These are phyloP conservation scores for Phocides pigmalion DNA, from an alignment of 1,140 invertebrate genomes.

Conservation along the genomic window DNA sequence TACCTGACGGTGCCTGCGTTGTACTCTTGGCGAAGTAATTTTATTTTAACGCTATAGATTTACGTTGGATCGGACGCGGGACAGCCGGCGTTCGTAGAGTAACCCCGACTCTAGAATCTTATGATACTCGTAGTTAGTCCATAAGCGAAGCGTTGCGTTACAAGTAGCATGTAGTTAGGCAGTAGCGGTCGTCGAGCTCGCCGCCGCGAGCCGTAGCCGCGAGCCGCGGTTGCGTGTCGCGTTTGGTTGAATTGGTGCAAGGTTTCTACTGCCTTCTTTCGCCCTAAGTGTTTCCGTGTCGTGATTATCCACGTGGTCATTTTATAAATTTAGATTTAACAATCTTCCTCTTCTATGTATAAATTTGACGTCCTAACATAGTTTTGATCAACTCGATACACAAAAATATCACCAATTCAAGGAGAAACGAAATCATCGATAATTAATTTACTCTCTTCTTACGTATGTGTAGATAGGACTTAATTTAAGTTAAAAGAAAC, in stretches of 20 bases:
- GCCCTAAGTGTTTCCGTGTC: slow-evolving; percentile 5
- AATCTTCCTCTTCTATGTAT: slow-evolving; percentile 8
- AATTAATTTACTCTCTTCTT: slow-evolving; percentile 13
- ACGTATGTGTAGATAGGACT: slow-evolving; percentile 8
- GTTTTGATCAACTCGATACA: not conserved
- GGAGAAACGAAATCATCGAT: not conserved
- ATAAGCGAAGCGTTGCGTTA: slow-evolving; percentile 34
- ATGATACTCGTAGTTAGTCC: slow-evolving; percentile 31
- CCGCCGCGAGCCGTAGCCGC: no score
- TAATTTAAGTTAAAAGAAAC: slow-evolving; percentile 5
- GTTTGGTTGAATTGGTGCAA: no score
- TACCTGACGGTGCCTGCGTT: slow-evolving; percentile 36
- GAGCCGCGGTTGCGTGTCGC: no score
- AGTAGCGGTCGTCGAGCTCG: not conserved
- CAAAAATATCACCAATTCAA: not conserved
- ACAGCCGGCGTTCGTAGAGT: slow-evolving; percentile 12
- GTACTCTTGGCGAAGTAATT: slow-evolving; percentile 3
- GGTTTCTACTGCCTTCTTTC: no score
- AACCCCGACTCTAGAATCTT: slow-evolving; percentile 22
- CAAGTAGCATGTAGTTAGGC: slow-evolving; percentile 30
- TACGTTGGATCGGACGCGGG: not conserved
- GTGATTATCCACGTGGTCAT: not conserved
- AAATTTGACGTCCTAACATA: slow-evolving; percentile 13
- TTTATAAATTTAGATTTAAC: slow-evolving; percentile 9
- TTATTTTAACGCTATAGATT: slow-evolving; percentile 6